These are phyloP conservation scores for Heliornis fulica DNA, from an alignment of 2,113 vertebrate genomes.

Conservation along the genomic window DNA sequence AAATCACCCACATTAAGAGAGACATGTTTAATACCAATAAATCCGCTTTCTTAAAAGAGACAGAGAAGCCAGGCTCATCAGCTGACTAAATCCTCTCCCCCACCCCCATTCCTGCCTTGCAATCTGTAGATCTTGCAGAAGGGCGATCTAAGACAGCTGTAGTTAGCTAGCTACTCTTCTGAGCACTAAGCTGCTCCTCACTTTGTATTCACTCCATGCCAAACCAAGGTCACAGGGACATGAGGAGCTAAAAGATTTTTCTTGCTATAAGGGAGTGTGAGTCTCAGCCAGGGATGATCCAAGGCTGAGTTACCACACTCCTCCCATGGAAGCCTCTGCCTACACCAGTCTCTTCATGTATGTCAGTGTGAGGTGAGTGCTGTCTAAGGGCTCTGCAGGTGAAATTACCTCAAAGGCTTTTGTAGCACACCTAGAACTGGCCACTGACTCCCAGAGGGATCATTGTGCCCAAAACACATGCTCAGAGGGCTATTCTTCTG, in stretches of 20 bases:
- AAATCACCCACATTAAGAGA: slow-evolving; percentile 64
- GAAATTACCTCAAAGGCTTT: not conserved
- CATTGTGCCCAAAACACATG: not conserved
- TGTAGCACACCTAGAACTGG: not conserved
- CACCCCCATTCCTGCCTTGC: slow-evolving; percentile 19
- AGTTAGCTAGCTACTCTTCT: slow-evolving; percentile 1
- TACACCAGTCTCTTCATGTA: not conserved
- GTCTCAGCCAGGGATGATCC: not conserved
- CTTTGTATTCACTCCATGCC: not conserved
- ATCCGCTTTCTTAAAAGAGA: slow-evolving; percentile 60
- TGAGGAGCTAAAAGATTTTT: not conserved
- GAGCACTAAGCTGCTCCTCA: not conserved
- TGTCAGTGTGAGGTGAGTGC: not conserved
- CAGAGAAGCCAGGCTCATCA: slow-evolving; percentile 44
- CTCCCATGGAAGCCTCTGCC: not conserved
- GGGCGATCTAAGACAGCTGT: slow-evolving; percentile 2
- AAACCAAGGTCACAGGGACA: not conserved
- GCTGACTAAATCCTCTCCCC: slow-evolving; percentile 55
- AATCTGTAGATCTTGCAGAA: slow-evolving; percentile 57
- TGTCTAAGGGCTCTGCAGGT: not conserved
- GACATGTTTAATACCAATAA: slow-evolving; percentile 69
- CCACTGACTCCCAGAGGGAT: not conserved
- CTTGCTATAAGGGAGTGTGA: not conserved
- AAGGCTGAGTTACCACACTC: not conserved
- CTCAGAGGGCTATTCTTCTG: not conserved